Conservation (phyloP, 1,140 invertebrate species). For the Eriosoma lanigerum region DNA sequence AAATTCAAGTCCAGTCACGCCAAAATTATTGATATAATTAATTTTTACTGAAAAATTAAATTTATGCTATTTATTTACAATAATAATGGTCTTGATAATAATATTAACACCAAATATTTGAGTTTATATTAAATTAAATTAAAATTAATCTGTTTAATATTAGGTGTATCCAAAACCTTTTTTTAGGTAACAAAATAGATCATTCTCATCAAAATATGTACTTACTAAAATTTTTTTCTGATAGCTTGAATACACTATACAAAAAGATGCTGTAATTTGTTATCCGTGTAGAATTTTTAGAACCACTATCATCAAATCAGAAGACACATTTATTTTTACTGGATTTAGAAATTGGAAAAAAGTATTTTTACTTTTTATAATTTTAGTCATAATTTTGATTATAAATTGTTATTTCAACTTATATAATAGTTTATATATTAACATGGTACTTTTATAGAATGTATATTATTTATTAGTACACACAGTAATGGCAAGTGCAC, state of each 20-base stretch:
- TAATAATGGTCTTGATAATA: no score
- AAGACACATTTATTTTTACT: background rate
- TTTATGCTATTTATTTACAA: no score
- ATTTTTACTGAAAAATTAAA: no score
- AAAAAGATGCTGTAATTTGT: background rate
- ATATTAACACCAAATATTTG: no score
- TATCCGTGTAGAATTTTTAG: background rate
- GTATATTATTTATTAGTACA: no score
- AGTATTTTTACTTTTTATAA: background rate
- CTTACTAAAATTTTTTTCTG: background rate
- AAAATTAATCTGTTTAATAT: no score
- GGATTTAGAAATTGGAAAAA: slow-evolving; percentile 17
- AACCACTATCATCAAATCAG: background rate
- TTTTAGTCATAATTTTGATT: background rate
- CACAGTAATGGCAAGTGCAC: background rate
- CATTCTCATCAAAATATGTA: background rate
- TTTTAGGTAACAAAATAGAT: background rate
- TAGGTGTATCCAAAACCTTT: background rate
- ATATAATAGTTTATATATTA: background rate
- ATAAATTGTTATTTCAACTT: background rate
- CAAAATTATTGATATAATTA: no score
- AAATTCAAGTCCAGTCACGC: no score
- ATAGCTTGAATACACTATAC: slow-evolving; percentile 6
- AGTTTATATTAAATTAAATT: no score
- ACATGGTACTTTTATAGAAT: background rate